Conservation (phyloP, 2,888 invertebrate genomes). For the Nephrotoma appendiculata region DNA sequence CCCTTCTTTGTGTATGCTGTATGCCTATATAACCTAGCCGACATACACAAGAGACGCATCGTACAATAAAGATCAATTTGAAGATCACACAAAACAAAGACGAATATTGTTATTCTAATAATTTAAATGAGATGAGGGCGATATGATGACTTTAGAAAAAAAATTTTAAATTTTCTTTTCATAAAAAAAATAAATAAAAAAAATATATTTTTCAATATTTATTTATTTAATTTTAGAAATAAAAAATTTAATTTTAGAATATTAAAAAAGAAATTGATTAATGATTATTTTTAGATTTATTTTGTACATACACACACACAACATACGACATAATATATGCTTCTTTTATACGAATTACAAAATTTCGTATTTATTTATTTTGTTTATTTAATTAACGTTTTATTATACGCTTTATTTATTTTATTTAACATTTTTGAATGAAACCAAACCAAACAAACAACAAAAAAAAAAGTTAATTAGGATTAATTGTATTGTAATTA, state of each 20-base stretch:
- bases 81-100: neutral
- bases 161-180: neutral
- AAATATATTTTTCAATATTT: neutral
- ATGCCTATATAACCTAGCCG: neutral
- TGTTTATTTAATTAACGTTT: neutral
- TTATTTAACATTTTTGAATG: neutral
- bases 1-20: neutral
- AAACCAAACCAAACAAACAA: neutral
- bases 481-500: neutral
- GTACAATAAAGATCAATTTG: neutral
- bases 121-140: neutral
- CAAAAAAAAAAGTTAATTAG: neutral
- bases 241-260: neutral
- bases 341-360: neutral
- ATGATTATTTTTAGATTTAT: neutral
- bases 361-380: neutral
- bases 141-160: neutral
- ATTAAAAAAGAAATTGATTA: neutral
- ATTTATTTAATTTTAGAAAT: neutral
- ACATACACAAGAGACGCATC: neutral
- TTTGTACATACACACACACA: neutral
- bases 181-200: neutral
- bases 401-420: neutral
- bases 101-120: neutral
- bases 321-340: neutral